These are phyloP conservation scores for Caranx ignobilis DNA, from an alignment of 2,113 vertebrate genomes.

Conservation along the genomic window DNA sequence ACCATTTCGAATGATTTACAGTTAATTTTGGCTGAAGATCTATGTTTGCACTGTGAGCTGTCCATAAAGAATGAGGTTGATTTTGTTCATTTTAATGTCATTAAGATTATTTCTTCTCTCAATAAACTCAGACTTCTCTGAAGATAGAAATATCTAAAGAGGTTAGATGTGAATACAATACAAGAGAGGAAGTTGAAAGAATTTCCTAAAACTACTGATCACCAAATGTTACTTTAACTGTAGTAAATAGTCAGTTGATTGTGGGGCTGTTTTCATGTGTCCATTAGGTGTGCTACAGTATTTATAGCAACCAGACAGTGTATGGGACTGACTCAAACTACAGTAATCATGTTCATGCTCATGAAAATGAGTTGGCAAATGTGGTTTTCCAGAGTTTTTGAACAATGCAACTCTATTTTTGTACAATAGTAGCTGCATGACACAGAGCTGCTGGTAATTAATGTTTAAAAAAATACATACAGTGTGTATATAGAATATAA, in stretches of 20 bases:
- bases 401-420: no score
- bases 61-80: background rate
- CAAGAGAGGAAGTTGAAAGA: no score
- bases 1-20: constrained; percentile 18
- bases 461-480: no score
- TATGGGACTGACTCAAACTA: no score
- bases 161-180: no score
- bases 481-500: background rate
- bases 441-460: background rate
- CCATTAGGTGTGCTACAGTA: background rate
- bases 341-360: no score
- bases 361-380: no score
- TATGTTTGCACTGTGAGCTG: background rate
- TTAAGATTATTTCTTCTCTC: background rate
- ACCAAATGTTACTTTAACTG: no score
- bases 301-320: no score
- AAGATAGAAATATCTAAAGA: background rate
- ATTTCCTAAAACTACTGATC: no score
- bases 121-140: background rate
- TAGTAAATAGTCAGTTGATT: background rate
- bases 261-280: background rate
- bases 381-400: no score
- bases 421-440: background rate
- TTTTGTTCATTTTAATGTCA: background rate
- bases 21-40: background rate